Evolutionary conservation across 2,888 invertebrate species (phyloP).

Genomic region (Oxytorus armatus): DNA sequence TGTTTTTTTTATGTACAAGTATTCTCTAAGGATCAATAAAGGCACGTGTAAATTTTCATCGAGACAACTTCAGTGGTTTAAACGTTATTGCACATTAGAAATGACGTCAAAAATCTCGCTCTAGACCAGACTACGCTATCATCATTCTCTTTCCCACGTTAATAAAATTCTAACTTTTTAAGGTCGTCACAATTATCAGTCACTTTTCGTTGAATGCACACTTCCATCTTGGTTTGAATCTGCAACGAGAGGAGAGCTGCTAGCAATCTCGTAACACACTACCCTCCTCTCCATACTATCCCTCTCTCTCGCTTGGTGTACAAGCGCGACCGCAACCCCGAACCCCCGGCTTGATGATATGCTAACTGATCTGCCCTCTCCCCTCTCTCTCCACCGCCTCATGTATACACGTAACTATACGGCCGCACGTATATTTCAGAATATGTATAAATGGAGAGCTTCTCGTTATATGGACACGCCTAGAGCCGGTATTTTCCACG

Average conservation of each 20-base stretch:
- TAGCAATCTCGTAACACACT: neutral
- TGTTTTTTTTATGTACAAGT: no score
- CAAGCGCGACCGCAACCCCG: neutral
- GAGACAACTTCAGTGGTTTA: no score
- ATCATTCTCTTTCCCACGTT: neutral
- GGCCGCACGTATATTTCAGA: neutral
- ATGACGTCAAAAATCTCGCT: no score
- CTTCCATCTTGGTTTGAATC: neutral
- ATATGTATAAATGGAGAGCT: constrained; percentile 5
- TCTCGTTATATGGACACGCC: constrained; percentile 13
- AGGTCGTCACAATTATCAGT: neutral
- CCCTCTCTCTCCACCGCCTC: neutral
- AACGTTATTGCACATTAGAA: no score
- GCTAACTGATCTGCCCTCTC: constrained; percentile 37
- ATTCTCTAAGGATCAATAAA: no score
- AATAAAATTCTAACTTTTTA: neutral
- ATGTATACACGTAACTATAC: constrained; percentile 9
- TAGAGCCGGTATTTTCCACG: constrained; percentile 50
- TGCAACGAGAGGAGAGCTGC: neutral
- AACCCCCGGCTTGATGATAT: constrained; percentile 29
- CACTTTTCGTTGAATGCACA: neutral
- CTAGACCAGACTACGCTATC: no score
- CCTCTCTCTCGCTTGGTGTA: neutral
- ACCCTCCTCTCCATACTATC: constrained; percentile 7
- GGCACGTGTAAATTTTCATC: no score